Percentiles rank a stretch among this genome's conserved stretches.
Conservation (phyloP, 2,888 invertebrate species). For the Nymphalis urticae region DNA sequence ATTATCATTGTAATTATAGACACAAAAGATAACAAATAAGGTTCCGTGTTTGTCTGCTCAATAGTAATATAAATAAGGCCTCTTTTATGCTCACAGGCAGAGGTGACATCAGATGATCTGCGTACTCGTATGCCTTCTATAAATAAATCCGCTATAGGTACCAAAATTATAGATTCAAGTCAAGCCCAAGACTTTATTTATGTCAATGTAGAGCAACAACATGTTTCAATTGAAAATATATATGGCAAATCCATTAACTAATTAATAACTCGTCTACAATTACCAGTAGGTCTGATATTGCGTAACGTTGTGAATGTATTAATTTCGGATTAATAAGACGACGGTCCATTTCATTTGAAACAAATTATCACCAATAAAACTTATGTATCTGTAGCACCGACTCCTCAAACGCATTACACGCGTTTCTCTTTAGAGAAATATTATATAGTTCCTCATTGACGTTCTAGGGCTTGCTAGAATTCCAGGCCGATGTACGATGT, state of each 20-base stretch:
- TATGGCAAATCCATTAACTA: constrained; percentile 19
- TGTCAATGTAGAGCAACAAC: not conserved
- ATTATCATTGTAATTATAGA: too few species aligned
- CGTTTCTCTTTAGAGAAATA: not conserved
- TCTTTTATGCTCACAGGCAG: not conserved
- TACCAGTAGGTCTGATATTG: constrained; percentile 16
- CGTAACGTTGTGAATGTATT: constrained; percentile 24
- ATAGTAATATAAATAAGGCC: not conserved
- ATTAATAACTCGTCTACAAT: constrained; percentile 12
- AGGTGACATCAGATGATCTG: not conserved
- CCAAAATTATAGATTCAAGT: not conserved
- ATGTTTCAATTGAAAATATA: constrained; percentile 12
- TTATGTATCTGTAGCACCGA: constrained; percentile 2
- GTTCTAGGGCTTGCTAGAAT: constrained; percentile 23
- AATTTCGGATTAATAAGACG: constrained; percentile 23
- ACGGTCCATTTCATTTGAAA: constrained; percentile 20
- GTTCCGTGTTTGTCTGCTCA: not conserved
- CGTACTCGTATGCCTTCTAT: not conserved
- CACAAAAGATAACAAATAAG: not conserved
- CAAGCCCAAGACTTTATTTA: not conserved
- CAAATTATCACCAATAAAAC: not conserved
- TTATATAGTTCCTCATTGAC: not conserved
- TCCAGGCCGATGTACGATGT: constrained; percentile 37
- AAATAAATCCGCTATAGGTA: not conserved
- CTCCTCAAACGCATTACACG: not conserved